phyloP scores from a whole-genome alignment of 2,888 invertebrate species.

The Protula sp. region DNA sequence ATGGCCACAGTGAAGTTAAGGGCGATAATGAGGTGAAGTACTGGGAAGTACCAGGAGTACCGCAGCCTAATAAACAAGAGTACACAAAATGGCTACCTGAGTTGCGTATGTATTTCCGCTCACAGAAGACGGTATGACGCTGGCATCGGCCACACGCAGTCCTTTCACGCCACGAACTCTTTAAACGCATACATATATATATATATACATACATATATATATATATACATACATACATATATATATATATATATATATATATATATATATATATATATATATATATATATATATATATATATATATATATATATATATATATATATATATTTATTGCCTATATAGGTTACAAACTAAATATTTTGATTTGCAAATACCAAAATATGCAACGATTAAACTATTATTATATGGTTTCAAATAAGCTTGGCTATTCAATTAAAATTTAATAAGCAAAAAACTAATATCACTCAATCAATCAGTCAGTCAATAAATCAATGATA shows the following conservation, averaged over 20 bases:
- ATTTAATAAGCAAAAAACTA: too few relatives aligned
- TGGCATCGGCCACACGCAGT: constrained; percentile 27
- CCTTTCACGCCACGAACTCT: constrained; percentile 28
- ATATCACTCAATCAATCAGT: too few relatives aligned
- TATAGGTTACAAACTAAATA: too few relatives aligned
- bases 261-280: neutral
- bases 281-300: constrained; percentile 3
- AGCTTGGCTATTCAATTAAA: too few relatives aligned
- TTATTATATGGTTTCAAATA: too few relatives aligned
- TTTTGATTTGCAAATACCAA: too few relatives aligned
- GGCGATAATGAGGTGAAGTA: too few relatives aligned
- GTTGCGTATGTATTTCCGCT: constrained; percentile 27
- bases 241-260: neutral
- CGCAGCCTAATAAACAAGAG: neutral
- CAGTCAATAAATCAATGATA: too few relatives aligned
- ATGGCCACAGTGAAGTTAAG: too few relatives aligned
- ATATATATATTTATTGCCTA: constrained; percentile 9
- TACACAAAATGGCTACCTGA: constrained; percentile 7
- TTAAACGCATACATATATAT: constrained; percentile 5
- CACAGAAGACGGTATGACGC: constrained; percentile 24
- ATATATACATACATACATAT: constrained; percentile 1
- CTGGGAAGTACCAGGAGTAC: neutral
- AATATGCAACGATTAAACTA: too few relatives aligned
- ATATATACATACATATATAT: constrained; percentile 1
- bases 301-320: constrained; percentile 5